Evolutionary conservation across 2,113 vertebrate genomes (phyloP), one percentile per base, ranked within the genome.

Genomic region (Calidris pygmaea): DNA sequence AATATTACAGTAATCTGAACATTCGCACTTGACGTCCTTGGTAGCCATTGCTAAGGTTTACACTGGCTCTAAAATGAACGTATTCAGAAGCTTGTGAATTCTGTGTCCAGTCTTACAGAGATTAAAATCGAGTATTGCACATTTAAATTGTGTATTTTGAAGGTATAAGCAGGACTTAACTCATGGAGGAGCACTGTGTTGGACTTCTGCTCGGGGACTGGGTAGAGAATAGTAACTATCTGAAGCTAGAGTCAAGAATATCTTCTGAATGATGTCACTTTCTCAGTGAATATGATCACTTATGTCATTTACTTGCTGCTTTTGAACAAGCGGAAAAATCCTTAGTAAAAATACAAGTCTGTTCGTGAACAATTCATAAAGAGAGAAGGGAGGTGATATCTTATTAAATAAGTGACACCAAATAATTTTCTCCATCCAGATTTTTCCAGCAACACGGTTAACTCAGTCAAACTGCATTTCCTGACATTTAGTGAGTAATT

Each of bases 401-500:
- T 87, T 86, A 52, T 58, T 84, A 5, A 92, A 73, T 63, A 84
- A 74, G 72, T 52, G 60, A 78, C 80, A 90, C 43, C 73, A 72
- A 77, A 90, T 84, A 87, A 87, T 95, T 89, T 93, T 7, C 41
- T 89, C 12, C 37, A 14, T 87, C 37, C 58, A 83, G 19, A 71
- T 85, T 93, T 96, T 96, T 94, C 77, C 84, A 96, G 52, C 24
- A 63, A 53, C 56, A 4, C 24, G 35, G 79, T 81, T 93, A 91
- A 89, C 53, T 73, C 91, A 67, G 74, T 85, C 3, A 11, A 82
- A 87, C 70, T 93, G 84, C 19, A 85, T 95, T 96, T 96, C 87
- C 94, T 96, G 84, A 80, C 37, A 55, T 89, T 79, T 85, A 94
- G 74, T 91, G 86, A 96, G 83, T 87, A 87, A 96, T 96, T 94